Percentiles rank a stretch among this genome's conserved stretches.
Conservation (phyloP, 2,113 vertebrate genomes). For the Otocyon megalotis region DNA sequence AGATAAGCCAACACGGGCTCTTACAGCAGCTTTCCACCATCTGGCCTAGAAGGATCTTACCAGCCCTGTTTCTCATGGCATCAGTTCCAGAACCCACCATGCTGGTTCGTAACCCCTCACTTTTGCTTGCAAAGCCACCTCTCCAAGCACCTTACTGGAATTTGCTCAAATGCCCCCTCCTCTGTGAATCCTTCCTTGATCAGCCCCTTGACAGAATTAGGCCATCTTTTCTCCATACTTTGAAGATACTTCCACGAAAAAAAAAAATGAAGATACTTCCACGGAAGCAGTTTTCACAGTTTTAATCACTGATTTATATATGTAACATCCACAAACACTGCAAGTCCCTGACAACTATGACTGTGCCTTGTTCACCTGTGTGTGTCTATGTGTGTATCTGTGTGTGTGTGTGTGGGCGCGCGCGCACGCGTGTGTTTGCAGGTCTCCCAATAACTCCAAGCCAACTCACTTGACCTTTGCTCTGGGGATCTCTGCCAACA, state of each 20-base stretch:
- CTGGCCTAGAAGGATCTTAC: neutral
- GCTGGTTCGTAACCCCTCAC: neutral
- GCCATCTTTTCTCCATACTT: neutral
- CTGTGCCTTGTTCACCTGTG: neutral
- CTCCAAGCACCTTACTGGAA: neutral
- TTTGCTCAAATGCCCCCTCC: neutral
- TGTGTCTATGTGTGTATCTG: neutral
- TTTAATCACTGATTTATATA: neutral
- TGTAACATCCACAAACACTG: neutral
- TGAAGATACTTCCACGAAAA: neutral
- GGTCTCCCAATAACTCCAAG: neutral
- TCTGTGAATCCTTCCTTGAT: neutral
- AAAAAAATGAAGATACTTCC: neutral
- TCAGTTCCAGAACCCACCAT: neutral
- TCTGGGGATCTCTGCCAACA: neutral
- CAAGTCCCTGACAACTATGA: neutral
- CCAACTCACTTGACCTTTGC: neutral
- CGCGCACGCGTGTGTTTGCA: neutral
- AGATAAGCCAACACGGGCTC: neutral
- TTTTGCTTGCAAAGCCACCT: neutral
- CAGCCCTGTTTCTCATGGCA: neutral
- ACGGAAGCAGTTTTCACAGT: neutral
- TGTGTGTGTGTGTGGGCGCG: neutral
- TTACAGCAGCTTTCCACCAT: neutral
- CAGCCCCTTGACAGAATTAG: neutral